These are phyloP conservation scores for Thripadectes ignobilis DNA, from an alignment of 2,797 vertebrate species.

Conservation along the genomic window DNA sequence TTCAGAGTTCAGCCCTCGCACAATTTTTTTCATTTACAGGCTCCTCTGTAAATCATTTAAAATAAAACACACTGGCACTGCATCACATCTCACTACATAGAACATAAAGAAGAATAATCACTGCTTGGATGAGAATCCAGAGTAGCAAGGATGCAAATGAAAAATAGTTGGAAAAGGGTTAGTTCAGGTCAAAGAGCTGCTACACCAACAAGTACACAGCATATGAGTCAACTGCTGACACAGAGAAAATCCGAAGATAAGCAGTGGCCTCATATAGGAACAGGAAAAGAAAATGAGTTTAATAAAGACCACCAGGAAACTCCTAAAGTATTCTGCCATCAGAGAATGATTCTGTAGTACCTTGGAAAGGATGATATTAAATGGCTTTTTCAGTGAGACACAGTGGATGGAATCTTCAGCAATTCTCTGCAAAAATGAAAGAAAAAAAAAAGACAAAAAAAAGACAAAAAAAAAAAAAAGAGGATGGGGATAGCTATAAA, in stretches of 20 bases:
- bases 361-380: background rate
- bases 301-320: background rate
- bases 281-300: background rate
- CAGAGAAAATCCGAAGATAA: background rate
- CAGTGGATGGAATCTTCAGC: background rate
- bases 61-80: background rate
- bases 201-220: background rate
- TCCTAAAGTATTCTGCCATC: background rate
- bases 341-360: background rate
- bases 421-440: background rate
- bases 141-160: background rate
- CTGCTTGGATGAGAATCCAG: background rate
- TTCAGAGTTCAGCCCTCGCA: background rate
- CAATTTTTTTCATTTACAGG: background rate
- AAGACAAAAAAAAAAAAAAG: fast-evolving
- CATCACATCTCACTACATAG: background rate
- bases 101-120: background rate
- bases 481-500: fast-evolving
- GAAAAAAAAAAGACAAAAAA: background rate
- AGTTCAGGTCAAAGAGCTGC: background rate
- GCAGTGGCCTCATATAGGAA: background rate
- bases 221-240: background rate
- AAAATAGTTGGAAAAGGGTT: background rate
- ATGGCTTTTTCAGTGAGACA: background rate
- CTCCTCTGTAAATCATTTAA: background rate